Conservation (phyloP, 1,140 invertebrate genomes). For the Ylistrum balloti region DNA sequence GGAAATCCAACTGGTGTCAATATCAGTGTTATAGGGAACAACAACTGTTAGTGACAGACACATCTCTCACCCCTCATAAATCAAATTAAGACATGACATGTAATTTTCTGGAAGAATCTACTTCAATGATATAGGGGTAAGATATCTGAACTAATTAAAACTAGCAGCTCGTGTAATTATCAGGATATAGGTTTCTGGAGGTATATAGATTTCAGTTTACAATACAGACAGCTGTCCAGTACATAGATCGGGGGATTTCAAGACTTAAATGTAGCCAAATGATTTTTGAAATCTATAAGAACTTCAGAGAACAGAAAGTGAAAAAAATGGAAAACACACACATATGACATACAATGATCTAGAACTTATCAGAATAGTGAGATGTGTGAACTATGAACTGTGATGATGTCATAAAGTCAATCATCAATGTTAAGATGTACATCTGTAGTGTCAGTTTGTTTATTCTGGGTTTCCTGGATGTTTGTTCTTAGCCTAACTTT, state of each 20-base stretch:
- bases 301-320: too few relatives aligned
- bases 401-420: slow-evolving; percentile 25
- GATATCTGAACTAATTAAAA: too few relatives aligned
- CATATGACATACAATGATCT: not conserved
- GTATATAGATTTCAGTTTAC: too few relatives aligned
- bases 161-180: too few relatives aligned
- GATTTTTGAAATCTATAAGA: too few relatives aligned
- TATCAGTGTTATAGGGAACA: not conserved
- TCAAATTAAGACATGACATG: not conserved
- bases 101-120: not conserved
- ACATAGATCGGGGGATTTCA: too few relatives aligned
- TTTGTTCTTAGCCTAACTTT: not conserved
- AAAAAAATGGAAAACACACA: too few relatives aligned
- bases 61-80: not conserved
- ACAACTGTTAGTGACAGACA: not conserved
- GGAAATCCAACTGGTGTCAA: not conserved
- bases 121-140: not conserved
- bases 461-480: not conserved
- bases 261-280: too few relatives aligned
- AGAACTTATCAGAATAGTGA: not conserved
- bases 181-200: too few relatives aligned
- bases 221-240: too few relatives aligned
- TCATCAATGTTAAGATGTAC: not conserved
- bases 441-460: not conserved
- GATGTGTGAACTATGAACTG: not conserved